Conservation (phyloP, 1,140 invertebrate genomes). For the Macrosteles quadrilineatus region DNA sequence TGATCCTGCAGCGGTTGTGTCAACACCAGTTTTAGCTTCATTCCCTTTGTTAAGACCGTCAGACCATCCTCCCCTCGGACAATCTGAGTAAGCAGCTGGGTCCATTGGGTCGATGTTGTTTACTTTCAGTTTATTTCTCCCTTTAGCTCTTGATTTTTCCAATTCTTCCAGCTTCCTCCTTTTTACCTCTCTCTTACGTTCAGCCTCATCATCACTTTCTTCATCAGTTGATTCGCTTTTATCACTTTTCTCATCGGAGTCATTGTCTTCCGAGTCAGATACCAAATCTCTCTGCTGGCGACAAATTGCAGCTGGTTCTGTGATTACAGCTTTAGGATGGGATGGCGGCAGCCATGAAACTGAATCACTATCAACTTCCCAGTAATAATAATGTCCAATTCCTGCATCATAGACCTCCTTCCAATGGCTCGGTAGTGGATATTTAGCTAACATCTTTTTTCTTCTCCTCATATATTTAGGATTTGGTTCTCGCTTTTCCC, state of each 20-base stretch:
- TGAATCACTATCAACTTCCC: slow-evolving; percentile 88
- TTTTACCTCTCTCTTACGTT: slow-evolving; percentile 26
- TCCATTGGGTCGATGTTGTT: slow-evolving; percentile 88
- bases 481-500: slow-evolving; percentile 77
- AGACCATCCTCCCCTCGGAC: slow-evolving; percentile 80
- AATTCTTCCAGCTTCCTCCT: slow-evolving; percentile 29
- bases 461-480: slow-evolving; percentile 74
- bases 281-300: slow-evolving; percentile 62
- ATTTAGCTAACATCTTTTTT: slow-evolving; percentile 77
- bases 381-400: slow-evolving; percentile 88
- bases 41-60: slow-evolving; percentile 68
- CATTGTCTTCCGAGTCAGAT: slow-evolving; percentile 44
- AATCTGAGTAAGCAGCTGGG: slow-evolving; percentile 84
- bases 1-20: slow-evolving; percentile 86
- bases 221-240: slow-evolving; percentile 12
- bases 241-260: slow-evolving; percentile 33
- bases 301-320: slow-evolving; percentile 79
- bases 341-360: slow-evolving; percentile 93
- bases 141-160: slow-evolving; percentile 42
- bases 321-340: slow-evolving; percentile 83
- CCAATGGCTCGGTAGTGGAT: slow-evolving; percentile 92
- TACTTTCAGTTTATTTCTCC: slow-evolving; percentile 52
- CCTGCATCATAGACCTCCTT: slow-evolving; percentile 91
- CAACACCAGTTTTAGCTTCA: slow-evolving; percentile 83
- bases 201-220: slow-evolving; percentile 35